Evolutionary conservation across 2,888 invertebrate genomes (phyloP).

Genomic region (Torymus auratus): DNA sequence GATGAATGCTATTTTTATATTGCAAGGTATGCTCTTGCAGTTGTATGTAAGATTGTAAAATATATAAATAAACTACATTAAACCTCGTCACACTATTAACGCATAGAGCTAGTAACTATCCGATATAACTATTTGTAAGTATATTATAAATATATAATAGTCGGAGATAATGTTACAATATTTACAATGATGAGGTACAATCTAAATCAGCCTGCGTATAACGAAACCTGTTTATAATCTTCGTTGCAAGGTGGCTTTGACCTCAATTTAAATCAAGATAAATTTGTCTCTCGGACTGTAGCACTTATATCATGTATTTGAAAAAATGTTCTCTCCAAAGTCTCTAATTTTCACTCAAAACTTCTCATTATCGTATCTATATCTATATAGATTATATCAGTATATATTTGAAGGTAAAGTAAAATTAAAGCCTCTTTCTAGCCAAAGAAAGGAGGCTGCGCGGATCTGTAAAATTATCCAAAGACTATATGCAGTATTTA

Average conservation of each 20-base stretch:
- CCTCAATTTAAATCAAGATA: conserved; percentile 51
- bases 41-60: conserved; percentile 52
- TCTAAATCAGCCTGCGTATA: conserved; percentile 66
- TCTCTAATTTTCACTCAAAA: conserved; percentile 25
- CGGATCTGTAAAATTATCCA: conserved; percentile 34
- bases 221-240: conserved; percentile 54
- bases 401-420: conserved; percentile 36
- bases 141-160: conserved; percentile 70
- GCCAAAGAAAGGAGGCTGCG: conserved; percentile 12
- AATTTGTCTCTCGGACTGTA: conserved; percentile 43
- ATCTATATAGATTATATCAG: conserved; percentile 18
- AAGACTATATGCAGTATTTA: conserved; percentile 50
- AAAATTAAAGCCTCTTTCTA: conserved; percentile 40
- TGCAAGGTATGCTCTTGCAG: conserved; percentile 48
- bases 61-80: conserved; percentile 62
- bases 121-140: conserved; percentile 61
- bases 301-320: conserved; percentile 34
- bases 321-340: conserved; percentile 36
- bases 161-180: conserved; percentile 72
- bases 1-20: conserved; percentile 29
- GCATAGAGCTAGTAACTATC: conserved; percentile 62
- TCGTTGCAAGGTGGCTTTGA: conserved; percentile 42
- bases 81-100: conserved; percentile 63
- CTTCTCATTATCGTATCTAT: conserved; percentile 30
- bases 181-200: conserved; percentile 71